phyloP scores from a whole-genome alignment of 1,140 invertebrate genomes.

The roundworm (Caenorhabditis elegans) region DNA sequence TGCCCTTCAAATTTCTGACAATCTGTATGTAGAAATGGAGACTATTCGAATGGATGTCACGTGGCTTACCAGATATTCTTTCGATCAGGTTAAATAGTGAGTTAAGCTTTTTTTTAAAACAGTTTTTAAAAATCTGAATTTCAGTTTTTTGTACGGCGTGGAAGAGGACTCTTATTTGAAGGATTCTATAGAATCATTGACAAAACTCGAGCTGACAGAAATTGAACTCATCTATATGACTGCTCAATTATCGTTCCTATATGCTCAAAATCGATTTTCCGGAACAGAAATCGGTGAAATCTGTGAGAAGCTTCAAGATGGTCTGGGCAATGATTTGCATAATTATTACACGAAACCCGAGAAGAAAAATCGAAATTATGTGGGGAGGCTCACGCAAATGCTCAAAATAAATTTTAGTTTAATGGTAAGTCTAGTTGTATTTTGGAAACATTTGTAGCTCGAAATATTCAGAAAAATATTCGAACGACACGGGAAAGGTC shows the following conservation, averaged over 20 bases:
- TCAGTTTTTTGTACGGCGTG: not conserved
- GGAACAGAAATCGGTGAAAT: not conserved
- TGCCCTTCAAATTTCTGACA: not conserved
- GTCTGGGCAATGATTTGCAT: not conserved
- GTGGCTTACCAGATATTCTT: not conserved
- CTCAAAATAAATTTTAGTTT: not conserved
- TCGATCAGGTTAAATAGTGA: not conserved
- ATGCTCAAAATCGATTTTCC: not conserved
- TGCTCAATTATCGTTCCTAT: slow-evolving; percentile 15
- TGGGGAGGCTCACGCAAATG: not conserved
- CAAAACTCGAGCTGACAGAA: not conserved
- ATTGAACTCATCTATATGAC: slow-evolving; percentile 5
- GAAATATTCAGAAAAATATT: not conserved
- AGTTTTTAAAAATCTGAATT: not conserved
- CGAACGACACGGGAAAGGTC: not conserved
- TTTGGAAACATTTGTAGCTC: not conserved
- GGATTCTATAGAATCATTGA: not conserved
- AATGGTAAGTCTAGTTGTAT: not conserved
- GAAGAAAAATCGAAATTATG: not conserved
- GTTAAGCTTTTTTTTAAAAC: not conserved
- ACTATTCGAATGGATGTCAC: not conserved
- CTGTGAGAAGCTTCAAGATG: not conserved
- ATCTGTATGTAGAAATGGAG: not conserved
- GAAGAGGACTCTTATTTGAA: not conserved
- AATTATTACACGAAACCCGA: not conserved